Evolutionary conservation across 2,888 invertebrate species (phyloP).

Genomic region (Drosophila mettleri): DNA sequence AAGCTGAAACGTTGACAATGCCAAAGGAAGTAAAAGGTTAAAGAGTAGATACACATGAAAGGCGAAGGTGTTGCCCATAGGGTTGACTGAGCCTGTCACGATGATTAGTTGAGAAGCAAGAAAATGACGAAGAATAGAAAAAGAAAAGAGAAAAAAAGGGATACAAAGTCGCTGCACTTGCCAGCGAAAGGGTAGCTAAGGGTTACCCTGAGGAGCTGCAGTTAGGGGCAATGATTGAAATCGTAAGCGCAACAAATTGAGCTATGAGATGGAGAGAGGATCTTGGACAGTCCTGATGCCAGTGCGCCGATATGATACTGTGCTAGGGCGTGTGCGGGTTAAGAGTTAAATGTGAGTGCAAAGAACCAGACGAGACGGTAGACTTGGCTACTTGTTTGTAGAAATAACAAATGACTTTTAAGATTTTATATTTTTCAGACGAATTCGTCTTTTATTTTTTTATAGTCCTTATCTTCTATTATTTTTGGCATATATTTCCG

Average conservation of each 20-base stretch:
- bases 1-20: conserved; percentile 45
- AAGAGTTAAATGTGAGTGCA: conserved; percentile 46
- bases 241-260: conserved; percentile 57
- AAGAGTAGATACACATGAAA: conserved; percentile 27
- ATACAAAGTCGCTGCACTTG: conserved; percentile 57
- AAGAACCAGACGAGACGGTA: neutral
- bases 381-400: conserved; percentile 21
- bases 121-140: conserved; percentile 12
- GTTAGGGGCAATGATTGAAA: conserved; percentile 49
- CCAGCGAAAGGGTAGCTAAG: conserved; percentile 38
- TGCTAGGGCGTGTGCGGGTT: conserved; percentile 51
- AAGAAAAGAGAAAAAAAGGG: conserved; percentile 14
- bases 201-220: conserved; percentile 6
- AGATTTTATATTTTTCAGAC: conserved; percentile 20
- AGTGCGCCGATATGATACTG: conserved; percentile 40
- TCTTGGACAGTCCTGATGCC: conserved; percentile 28
- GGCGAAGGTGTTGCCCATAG: conserved; percentile 60
- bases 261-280: conserved; percentile 10
- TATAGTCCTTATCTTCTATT: conserved; percentile 26
- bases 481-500: conserved; percentile 40
- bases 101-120: conserved; percentile 46
- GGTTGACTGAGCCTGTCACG: conserved; percentile 60
- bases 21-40: conserved; percentile 71
- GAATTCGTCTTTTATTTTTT: conserved; percentile 10
- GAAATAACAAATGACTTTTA: conserved; percentile 54